A percentile compares a stretch with the other conserved stretches of the same genome.
Conservation (phyloP, 2,888 invertebrate species). For the Nemurella pictetii region DNA sequence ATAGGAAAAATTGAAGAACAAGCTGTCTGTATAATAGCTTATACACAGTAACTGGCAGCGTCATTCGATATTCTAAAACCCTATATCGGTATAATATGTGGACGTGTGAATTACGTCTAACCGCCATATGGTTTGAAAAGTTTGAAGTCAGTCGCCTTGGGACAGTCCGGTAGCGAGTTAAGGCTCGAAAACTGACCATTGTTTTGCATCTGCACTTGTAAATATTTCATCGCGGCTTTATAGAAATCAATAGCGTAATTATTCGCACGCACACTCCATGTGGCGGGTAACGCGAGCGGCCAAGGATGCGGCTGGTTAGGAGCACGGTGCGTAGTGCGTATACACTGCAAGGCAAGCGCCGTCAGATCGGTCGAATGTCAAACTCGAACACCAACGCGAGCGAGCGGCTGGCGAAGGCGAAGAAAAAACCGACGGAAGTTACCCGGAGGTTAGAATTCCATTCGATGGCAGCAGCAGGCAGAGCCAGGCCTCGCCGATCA, state of each 20-base stretch:
- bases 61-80: background rate
- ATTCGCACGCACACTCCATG: background rate
- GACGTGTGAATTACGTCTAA: background rate
- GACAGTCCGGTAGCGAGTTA: background rate
- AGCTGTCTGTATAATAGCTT: background rate
- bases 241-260: background rate
- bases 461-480: background rate
- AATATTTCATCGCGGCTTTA: background rate
- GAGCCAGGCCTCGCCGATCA: background rate
- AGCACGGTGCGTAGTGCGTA: too few relatives aligned
- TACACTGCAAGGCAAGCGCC: too few relatives aligned
- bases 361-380: background rate
- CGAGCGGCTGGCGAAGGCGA: background rate
- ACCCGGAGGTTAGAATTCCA: constrained; percentile 6
- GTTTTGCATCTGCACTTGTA: background rate
- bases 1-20: background rate
- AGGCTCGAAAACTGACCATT: background rate
- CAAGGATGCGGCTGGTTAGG: background rate
- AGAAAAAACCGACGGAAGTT: background rate
- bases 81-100: background rate
- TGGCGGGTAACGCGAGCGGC: background rate
- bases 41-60: background rate
- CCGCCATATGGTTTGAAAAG: background rate
- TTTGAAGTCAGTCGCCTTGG: background rate
- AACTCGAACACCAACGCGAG: too few relatives aligned